These are phyloP conservation scores for Archocentrus centrarchus DNA, from an alignment of 2,113 vertebrate species.

Conservation along the genomic window DNA sequence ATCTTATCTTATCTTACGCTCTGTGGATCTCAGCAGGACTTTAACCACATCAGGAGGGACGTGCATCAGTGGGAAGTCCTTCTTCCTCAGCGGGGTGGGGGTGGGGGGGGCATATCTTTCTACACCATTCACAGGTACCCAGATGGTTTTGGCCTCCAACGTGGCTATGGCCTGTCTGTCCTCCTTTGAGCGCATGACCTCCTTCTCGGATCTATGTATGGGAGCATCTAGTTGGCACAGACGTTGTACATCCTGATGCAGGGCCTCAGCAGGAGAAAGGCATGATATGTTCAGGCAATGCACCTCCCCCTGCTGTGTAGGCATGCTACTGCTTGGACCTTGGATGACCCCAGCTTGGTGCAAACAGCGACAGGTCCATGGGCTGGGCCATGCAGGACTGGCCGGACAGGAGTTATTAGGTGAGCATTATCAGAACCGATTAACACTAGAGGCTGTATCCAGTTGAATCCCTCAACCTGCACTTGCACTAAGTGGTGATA, in stretches of 20 bases:
- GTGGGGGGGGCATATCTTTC: neutral
- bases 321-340: neutral
- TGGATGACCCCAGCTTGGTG: no score
- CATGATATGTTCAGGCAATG: neutral
- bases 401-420: neutral
- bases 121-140: neutral
- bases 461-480: neutral
- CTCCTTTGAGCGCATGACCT: no score
- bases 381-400: fast-evolving
- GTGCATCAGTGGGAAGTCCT: neutral
- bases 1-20: no score
- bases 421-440: neutral
- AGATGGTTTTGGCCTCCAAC: neutral
- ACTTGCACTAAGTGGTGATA: neutral
- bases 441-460: neutral
- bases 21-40: neutral
- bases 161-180: no score
- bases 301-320: neutral
- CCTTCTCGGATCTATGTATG: no score
- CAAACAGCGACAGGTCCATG: neutral
- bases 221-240: no score
- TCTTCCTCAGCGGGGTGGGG: neutral
- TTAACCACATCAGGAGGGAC: neutral
- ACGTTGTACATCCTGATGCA: no score
- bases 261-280: neutral